Base-by-base conservation (phyloP, 2,113 vertebrate species). In the Myotis lucifugus region DNA sequence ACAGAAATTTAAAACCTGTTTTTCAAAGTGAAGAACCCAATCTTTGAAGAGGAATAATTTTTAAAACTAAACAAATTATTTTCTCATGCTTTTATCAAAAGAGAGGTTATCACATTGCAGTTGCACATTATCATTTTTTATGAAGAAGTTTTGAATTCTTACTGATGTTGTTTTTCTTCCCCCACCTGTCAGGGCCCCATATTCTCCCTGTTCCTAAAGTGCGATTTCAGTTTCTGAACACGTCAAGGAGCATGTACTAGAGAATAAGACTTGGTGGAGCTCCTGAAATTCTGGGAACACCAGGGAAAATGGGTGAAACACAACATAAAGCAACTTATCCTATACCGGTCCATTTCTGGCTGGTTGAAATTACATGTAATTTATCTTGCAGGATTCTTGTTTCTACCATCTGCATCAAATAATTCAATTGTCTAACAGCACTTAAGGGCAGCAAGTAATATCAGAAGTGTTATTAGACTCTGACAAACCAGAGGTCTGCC, bases 331-430 rank as follows among this genome's bases (percentile, higher is more conserved):
- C 21, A 79, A 54, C 8, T 23, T 72, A 37, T 12, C 52, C 37
- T 78, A 4, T 46, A 9, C 15, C 72, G 73, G 79, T 1, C 34
- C 54, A 83, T 15, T 27, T 21, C 64, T n/a, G 74, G 32, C 14
- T 76, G 37, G 23, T 46, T 70, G 34, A 94, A 86, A 81, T 87
- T 82, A 93, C 48, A 37, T 27, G 77, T 32, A 72, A 37, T 81
- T 59, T 86, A 52, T 84, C 50, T 96, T 37, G 32, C 40, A 79
- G 37, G 32, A 61, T 88, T 64, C 91, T 18, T 21, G 50, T 90
- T 94, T 93, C 72, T 88, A 77, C 56, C 87, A 82, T 59, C 69
- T 69, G 50, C 73, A 69, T 66, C 64, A 81, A 95, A 96, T 54
- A 90, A 67, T 25, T 21, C 32, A 77, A 40, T 73, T 59, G 72